A percentile compares a stretch with the other conserved stretches of the same genome.
These are phyloP conservation scores for Myzus persicae DNA, from an alignment of 1,140 invertebrate species.

Conservation along the genomic window DNA sequence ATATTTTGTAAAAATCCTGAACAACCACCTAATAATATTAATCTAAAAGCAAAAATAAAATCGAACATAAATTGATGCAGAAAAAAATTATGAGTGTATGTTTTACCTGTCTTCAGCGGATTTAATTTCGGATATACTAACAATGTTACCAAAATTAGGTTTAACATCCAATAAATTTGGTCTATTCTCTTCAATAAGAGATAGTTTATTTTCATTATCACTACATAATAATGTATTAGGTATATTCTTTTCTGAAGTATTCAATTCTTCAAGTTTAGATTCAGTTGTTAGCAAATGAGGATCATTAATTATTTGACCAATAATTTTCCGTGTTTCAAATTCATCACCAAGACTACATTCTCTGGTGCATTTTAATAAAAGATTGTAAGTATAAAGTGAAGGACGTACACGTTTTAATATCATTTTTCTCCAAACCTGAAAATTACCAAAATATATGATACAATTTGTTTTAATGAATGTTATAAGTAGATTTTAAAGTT, in stretches of 20 bases:
- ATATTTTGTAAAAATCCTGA: conserved; percentile 78
- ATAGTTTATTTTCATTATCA: background rate
- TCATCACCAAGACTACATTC: conserved; percentile 81
- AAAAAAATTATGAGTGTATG: background rate
- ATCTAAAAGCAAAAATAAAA: conserved; percentile 64
- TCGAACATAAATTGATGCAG: background rate
- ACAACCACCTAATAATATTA: conserved; percentile 83
- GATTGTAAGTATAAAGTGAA: conserved; percentile 79
- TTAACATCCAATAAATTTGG: conserved; percentile 69
- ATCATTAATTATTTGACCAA: conserved; percentile 44
- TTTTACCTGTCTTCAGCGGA: conserved; percentile 68
- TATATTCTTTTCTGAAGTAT: conserved; percentile 15
- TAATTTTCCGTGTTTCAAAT: conserved; percentile 63
- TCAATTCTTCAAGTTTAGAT: conserved; percentile 5
- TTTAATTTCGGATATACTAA: conserved; percentile 68
- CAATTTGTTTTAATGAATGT: no score
- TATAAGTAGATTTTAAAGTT: no score
- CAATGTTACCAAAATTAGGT: conserved; percentile 69
- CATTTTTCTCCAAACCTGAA: conserved; percentile 84
- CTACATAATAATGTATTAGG: background rate
- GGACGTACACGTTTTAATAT: conserved; percentile 71
- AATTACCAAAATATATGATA: background rate
- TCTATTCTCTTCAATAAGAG: conserved; percentile 54
- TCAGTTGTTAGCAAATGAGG: conserved; percentile 11
- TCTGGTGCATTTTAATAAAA: conserved; percentile 77